Evolutionary conservation across 2,888 invertebrate species (phyloP).

Genomic region (Mythimna lalbum): DNA sequence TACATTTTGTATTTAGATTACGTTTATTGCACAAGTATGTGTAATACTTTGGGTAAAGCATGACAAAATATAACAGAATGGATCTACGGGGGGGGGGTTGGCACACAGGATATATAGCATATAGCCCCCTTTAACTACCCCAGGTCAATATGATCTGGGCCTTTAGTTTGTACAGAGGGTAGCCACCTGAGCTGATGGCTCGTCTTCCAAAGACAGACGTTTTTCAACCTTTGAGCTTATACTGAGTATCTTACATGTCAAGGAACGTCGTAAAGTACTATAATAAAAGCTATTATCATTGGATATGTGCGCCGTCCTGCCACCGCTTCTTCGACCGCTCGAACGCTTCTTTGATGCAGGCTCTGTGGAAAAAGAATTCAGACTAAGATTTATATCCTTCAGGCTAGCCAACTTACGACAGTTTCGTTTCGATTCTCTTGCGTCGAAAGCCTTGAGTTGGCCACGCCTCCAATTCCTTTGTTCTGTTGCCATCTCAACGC

Average conservation of each 20-base stretch:
- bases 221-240: constrained; percentile 38
- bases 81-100: constrained; percentile 5
- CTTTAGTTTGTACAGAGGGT: not conserved
- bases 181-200: not conserved
- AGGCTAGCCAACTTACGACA: no score
- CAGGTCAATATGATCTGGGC: constrained; percentile 17
- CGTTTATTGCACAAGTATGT: constrained; percentile 33
- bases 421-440: no score
- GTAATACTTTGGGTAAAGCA: constrained; percentile 8
- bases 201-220: constrained; percentile 9
- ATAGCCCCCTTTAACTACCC: not conserved
- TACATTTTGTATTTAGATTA: constrained; percentile 10
- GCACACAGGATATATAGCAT: constrained; percentile 5
- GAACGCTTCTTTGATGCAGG: constrained; percentile 94
- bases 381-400: not conserved
- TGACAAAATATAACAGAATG: constrained; percentile 25
- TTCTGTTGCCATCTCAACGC: no score
- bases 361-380: constrained; percentile 81
- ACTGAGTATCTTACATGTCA: constrained; percentile 46
- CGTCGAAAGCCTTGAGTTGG: no score
- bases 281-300: constrained; percentile 70
- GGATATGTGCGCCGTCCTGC: constrained; percentile 83
- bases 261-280: constrained; percentile 48
- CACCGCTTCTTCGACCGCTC: constrained; percentile 92
- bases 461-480: no score